phyloP scores from a whole-genome alignment of 2,113 vertebrate species.

The Bettongia penicillata region DNA sequence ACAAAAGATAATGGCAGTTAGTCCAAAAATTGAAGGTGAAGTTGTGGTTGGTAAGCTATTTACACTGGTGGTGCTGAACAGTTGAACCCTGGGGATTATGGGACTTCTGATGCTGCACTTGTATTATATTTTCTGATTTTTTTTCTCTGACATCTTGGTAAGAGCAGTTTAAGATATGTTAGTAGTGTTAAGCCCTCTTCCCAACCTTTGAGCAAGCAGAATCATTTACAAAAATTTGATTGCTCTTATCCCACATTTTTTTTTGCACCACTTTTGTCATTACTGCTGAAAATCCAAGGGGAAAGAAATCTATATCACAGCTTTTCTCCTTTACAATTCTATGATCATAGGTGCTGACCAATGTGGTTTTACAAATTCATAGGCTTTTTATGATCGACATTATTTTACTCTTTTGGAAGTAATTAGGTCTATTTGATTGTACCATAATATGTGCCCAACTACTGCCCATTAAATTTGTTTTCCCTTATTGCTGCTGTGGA shows the following conservation, averaged over 20 bases:
- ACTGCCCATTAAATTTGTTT: not conserved
- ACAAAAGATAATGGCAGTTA: not conserved
- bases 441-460: not conserved
- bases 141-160: not conserved
- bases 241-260: not conserved
- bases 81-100: not conserved
- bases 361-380: not conserved
- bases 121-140: not conserved
- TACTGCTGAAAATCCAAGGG: not conserved
- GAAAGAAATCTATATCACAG: not conserved
- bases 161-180: not conserved
- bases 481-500: not conserved
- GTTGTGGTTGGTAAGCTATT: not conserved
- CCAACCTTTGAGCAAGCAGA: not conserved
- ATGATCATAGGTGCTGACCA: not conserved
- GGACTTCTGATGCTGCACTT: not conserved
- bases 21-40: not conserved
- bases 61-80: not conserved
- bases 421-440: not conserved
- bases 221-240: not conserved
- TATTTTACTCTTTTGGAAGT: conserved; percentile 18
- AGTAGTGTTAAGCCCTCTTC: not conserved
- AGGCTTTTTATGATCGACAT: not conserved
- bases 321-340: not conserved
- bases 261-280: not conserved